A percentile compares a stretch with the other conserved stretches of the same genome.
These are phyloP conservation scores for Ceratina australensis DNA, from an alignment of 1,140 invertebrate species.

Conservation along the genomic window DNA sequence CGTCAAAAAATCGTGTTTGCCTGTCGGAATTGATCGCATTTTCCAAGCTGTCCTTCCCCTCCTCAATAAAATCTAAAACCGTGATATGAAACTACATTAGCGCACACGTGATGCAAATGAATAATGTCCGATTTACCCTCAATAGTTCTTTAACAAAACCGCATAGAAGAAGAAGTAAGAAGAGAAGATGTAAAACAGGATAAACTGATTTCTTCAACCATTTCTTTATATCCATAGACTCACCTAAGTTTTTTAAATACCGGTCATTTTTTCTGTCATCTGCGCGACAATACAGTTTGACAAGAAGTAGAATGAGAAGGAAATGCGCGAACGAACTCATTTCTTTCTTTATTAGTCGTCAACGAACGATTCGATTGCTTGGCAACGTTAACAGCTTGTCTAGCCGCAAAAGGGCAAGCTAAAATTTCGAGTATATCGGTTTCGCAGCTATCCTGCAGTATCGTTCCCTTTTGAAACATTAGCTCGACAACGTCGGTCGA, in stretches of 20 bases:
- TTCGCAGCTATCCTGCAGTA: background rate
- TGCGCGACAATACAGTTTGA: constrained; percentile 35
- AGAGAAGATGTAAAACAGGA: too few relatives aligned
- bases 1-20: constrained; percentile 80
- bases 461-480: background rate
- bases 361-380: constrained; percentile 7
- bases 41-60: constrained; percentile 56
- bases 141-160: background rate
- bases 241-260: constrained; percentile 67
- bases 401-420: background rate
- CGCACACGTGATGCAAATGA: background rate
- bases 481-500: background rate
- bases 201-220: too few relatives aligned
- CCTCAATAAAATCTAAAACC: constrained; percentile 54
- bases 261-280: constrained; percentile 70
- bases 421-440: background rate
- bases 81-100: constrained; percentile 15
- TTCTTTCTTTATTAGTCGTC: constrained; percentile 13
- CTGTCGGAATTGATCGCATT: constrained; percentile 62
- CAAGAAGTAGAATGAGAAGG: constrained; percentile 38
- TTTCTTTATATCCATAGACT: constrained; percentile 37
- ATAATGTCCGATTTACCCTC: background rate
- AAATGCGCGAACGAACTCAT: constrained; percentile 35
- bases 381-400: background rate
- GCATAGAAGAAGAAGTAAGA: background rate